Evolutionary conservation across 2,113 vertebrate species (phyloP), one percentile per base, ranked within the genome.

Genomic region (Astur gentilis): DNA sequence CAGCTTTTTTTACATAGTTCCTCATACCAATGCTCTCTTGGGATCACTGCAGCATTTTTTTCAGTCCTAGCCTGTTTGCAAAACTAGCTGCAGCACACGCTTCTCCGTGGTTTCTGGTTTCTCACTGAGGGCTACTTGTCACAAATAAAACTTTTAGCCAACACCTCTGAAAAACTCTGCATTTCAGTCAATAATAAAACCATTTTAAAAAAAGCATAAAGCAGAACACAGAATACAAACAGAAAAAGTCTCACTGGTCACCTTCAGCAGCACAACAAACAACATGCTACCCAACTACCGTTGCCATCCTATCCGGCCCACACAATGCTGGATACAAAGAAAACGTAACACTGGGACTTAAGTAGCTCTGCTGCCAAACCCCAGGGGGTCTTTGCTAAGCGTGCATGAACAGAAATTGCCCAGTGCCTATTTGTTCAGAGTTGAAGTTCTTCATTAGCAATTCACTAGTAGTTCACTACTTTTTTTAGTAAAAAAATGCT

Each of bases 311-410:
- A 50, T 6, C 6, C 31, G 40, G 22, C 3, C 9, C 54, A 87
- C 11, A 58, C 49, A 72, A 16, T 2, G 15, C 25, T 58, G 45
- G 27, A 70, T 2, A 70, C 20, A 70, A 65, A 80, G 62, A 78
- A 85, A 77, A 89, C 21, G 45, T 2, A 52, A 81, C 0, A 1
- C 1, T 0, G 11, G 36, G 10, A 75, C 55, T 70, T 61, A 7
- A 2, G 15, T 15, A 69, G 18, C 9, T 62, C 55, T 52, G 31
- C 11, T 62, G 29, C 31, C 25, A 86, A 79, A 65, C 3, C 2
- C 20, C 29, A 45, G 11, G 1, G 5, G 7, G 27, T 40, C 34
- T 36, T 57, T 69, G 36, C 15, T 69, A 83, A 58, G n/a, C 25
- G 72, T 6, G 10, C 15, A 58, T 4, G 8, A 58, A 45, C 4